Conservation (phyloP, 1,140 invertebrate genomes). For the Pseudomyrmex pallidus region DNA sequence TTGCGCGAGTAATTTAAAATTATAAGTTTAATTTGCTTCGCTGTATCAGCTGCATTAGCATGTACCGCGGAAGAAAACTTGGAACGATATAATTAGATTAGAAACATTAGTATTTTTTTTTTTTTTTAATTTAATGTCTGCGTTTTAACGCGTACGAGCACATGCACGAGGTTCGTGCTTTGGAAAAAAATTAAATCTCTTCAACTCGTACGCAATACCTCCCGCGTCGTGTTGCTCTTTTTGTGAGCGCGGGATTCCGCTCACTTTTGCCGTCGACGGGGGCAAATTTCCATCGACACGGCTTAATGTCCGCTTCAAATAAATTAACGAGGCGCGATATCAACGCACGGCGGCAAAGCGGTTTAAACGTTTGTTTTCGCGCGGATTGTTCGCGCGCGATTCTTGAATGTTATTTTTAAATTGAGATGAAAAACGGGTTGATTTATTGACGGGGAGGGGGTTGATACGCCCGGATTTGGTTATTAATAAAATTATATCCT, state of each 20-base stretch:
- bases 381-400: not conserved
- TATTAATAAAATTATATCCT: constrained; percentile 35
- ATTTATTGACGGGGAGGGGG: constrained; percentile 8
- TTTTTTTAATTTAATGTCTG: too few species aligned
- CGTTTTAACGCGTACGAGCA: too few species aligned
- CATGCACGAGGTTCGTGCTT: too few species aligned
- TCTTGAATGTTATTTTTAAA: constrained; percentile 25
- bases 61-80: too few species aligned
- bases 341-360: not conserved
- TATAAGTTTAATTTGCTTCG: not conserved
- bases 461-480: constrained; percentile 8
- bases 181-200: too few species aligned
- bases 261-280: not conserved
- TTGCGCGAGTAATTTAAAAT: constrained; percentile 13
- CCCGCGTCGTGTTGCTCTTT: too few species aligned
- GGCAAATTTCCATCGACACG: constrained; percentile 7
- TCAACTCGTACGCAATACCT: too few species aligned
- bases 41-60: too few species aligned
- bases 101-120: too few species aligned
- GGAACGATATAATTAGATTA: not conserved
- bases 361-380: constrained; percentile 25
- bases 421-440: constrained; percentile 14
- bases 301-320: constrained; percentile 39
- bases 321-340: constrained; percentile 15
- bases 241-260: too few species aligned